These are phyloP conservation scores for Pseudomugil tenellus DNA, from an alignment of 2,797 vertebrate species.

Conservation along the genomic window DNA sequence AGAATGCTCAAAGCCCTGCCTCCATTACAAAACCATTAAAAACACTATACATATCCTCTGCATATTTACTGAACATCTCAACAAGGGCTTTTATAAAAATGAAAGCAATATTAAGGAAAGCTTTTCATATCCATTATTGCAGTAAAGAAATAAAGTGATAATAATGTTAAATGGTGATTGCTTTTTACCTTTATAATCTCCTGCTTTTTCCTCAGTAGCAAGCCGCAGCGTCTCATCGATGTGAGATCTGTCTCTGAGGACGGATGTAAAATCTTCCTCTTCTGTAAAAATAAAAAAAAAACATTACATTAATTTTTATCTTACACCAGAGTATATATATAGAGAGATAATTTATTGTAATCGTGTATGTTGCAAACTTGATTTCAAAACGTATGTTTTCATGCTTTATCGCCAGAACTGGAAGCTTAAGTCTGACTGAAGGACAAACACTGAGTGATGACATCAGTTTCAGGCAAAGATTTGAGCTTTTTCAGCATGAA, in stretches of 20 bases:
- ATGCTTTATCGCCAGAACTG: too few relatives aligned
- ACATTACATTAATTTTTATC: conserved; percentile 13
- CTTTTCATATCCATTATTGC: background rate
- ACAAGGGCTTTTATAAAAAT: background rate
- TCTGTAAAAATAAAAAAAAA: conserved; percentile 76
- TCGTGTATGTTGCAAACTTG: conserved; percentile 4
- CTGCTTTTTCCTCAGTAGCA: conserved; percentile 86
- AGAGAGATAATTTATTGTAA: too few relatives aligned
- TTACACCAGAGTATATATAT: background rate
- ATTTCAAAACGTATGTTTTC: background rate
- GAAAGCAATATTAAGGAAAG: background rate
- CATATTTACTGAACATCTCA: background rate
- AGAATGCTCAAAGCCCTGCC: too few relatives aligned
- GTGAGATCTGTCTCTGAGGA: conserved; percentile 91
- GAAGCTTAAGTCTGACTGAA: background rate
- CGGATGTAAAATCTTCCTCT: conserved; percentile 82
- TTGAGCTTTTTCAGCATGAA: conserved; percentile 1
- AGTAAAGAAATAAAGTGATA: background rate
- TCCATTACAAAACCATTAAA: too few relatives aligned
- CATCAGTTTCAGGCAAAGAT: conserved; percentile 1
- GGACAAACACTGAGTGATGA: conserved; percentile 1
- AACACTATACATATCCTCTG: too few relatives aligned
- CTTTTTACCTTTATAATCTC: conserved; percentile 90
- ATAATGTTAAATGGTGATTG: background rate
- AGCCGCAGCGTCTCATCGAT: conserved; percentile 94